Evolutionary conservation across 2,888 invertebrate species (phyloP).

Genomic region (Lathronympha strigana): DNA sequence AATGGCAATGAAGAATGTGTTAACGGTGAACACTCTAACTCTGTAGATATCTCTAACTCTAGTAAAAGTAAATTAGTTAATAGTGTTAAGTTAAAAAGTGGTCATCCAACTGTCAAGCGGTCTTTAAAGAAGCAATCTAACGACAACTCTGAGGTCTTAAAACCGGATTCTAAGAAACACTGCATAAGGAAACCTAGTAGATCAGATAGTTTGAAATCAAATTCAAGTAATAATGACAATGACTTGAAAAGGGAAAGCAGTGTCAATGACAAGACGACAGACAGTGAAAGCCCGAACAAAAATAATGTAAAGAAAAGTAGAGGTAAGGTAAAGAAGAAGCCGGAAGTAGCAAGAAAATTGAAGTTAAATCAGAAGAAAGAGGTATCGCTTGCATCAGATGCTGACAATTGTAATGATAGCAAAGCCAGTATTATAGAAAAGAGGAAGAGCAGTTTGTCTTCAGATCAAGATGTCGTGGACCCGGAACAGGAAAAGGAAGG

Average conservation of each 20-base stretch:
- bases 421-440: slow-evolving; percentile 77
- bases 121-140: slow-evolving; percentile 73
- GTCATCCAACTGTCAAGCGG: slow-evolving; percentile 62
- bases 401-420: slow-evolving; percentile 69
- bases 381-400: slow-evolving; percentile 62
- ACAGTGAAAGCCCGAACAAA: slow-evolving; percentile 65
- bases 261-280: slow-evolving; percentile 66
- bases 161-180: slow-evolving; percentile 74
- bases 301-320: slow-evolving; percentile 68
- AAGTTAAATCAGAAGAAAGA: slow-evolving; percentile 64
- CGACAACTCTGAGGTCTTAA: slow-evolving; percentile 66
- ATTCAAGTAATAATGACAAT: slow-evolving; percentile 60
- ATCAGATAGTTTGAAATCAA: slow-evolving; percentile 59
- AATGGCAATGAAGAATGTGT: slow-evolving; percentile 67
- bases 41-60: slow-evolving; percentile 56
- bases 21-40: slow-evolving; percentile 67
- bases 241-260: slow-evolving; percentile 60
- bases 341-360: slow-evolving; percentile 56
- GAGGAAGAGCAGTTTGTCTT: slow-evolving; percentile 76
- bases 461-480: slow-evolving; percentile 67
- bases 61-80: slow-evolving; percentile 65
- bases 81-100: slow-evolving; percentile 53
- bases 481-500: slow-evolving; percentile 65
- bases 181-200: slow-evolving; percentile 69
- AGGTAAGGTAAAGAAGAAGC: slow-evolving; percentile 72